Percentiles rank a stretch among this genome's conserved stretches.
These are phyloP conservation scores for Ochropleura leucogaster DNA, from an alignment of 2,888 invertebrate genomes.

Conservation along the genomic window DNA sequence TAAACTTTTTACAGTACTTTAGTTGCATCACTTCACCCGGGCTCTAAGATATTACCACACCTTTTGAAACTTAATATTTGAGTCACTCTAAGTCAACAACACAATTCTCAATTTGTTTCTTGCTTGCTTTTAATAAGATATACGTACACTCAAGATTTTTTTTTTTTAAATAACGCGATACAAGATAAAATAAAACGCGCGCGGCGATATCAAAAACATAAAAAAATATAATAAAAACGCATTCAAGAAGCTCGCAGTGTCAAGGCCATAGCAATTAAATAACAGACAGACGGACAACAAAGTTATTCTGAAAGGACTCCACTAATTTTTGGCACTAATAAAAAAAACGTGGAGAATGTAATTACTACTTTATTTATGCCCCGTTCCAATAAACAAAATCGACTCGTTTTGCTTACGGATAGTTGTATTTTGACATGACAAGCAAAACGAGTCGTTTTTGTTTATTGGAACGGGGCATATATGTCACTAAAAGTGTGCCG, in stretches of 20 bases:
- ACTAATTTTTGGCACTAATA: too few relatives aligned
- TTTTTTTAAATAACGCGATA: not conserved
- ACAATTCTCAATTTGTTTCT: too few relatives aligned
- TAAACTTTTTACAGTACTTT: too few relatives aligned
- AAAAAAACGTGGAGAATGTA: not conserved
- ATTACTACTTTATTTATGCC: not conserved
- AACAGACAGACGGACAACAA: not conserved
- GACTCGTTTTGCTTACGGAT: too few relatives aligned
- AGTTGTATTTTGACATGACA: too few relatives aligned
- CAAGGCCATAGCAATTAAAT: conserved; percentile 11
- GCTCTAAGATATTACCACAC: not conserved
- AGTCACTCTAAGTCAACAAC: not conserved
- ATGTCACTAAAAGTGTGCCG: not conserved
- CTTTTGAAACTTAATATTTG: not conserved
- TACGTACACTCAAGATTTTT: too few relatives aligned
- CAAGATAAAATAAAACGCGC: not conserved
- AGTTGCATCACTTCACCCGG: not conserved
- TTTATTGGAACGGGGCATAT: too few relatives aligned
- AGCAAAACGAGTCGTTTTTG: too few relatives aligned
- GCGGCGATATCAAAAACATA: not conserved
- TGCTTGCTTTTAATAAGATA: not conserved
- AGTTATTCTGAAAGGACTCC: too few relatives aligned
- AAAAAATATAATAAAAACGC: not conserved
- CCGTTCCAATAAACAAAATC: too few relatives aligned
- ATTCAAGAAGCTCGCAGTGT: not conserved